Conservation (phyloP, 1,140 invertebrate species). For the Drosophila prosaltans region DNA sequence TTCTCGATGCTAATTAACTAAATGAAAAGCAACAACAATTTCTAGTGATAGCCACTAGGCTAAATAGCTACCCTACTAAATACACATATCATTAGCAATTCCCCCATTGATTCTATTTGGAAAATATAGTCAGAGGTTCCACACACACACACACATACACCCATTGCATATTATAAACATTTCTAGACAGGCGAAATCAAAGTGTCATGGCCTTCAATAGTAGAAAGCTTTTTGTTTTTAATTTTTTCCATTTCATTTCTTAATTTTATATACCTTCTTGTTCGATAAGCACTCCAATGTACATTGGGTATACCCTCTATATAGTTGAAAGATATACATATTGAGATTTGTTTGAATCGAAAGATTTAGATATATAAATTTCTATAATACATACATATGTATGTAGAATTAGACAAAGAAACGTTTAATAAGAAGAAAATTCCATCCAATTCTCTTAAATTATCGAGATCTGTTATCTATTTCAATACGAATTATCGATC, state of each 20-base stretch:
- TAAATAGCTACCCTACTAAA: constrained; percentile 31
- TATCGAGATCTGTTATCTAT: too few species aligned
- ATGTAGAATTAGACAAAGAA: too few species aligned
- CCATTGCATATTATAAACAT: neutral
- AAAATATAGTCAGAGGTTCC: neutral
- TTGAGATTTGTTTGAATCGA: too few species aligned
- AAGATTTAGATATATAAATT: too few species aligned
- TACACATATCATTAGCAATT: constrained; percentile 28
- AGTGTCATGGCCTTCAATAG: constrained; percentile 17
- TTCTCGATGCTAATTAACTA: constrained; percentile 46
- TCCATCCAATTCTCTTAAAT: too few species aligned
- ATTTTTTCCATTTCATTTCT: neutral
- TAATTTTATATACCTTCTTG: constrained; percentile 4
- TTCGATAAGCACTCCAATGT: constrained; percentile 1
- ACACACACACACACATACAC: neutral
- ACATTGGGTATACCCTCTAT: too few species aligned
- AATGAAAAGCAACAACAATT: constrained; percentile 26
- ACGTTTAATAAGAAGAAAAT: too few species aligned
- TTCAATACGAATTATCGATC: too few species aligned
- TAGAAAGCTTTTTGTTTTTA: constrained; percentile 8
- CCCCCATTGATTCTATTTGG: constrained; percentile 21
- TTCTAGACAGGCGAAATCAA: neutral
- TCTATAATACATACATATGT: too few species aligned
- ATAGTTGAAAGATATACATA: too few species aligned
- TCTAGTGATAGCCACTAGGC: constrained; percentile 25